Conservation (phyloP, 2,113 vertebrate species). For the Opisthocomus hoazin region DNA sequence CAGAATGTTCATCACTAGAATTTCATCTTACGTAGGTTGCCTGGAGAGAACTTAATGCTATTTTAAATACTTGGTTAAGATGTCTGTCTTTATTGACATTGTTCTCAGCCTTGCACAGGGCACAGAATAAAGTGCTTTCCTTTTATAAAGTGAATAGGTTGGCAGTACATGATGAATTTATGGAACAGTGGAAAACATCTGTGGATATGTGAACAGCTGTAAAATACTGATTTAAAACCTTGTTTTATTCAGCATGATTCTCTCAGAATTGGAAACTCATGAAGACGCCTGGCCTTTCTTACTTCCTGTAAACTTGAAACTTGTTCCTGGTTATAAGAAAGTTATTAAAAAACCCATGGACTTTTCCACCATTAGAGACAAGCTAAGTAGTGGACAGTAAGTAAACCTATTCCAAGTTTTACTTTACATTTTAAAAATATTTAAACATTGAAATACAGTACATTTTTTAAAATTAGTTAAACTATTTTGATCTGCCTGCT, state of each 20-base stretch:
- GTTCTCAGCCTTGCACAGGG: not conserved
- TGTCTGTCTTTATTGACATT: not conserved
- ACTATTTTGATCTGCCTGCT: not conserved
- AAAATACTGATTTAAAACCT: conserved; percentile 17
- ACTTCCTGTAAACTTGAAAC: conserved; percentile 96
- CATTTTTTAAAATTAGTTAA: not conserved
- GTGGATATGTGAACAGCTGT: not conserved
- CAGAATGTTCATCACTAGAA: not conserved
- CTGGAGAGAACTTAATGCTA: not conserved
- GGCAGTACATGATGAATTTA: not conserved
- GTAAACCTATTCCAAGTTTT: conserved; percentile 61
- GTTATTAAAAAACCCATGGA: conserved; percentile 99
- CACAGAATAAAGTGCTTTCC: not conserved
- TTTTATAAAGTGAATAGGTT: not conserved
- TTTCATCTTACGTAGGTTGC: not conserved
- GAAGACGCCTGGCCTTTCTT: conserved; percentile 98
- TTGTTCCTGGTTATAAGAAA: conserved; percentile 96
- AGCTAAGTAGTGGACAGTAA: conserved; percentile 90
- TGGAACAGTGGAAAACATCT: not conserved
- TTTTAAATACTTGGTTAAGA: not conserved
- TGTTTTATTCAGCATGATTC: conserved; percentile 80
- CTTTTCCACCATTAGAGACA: conserved; percentile 98
- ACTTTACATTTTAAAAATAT: not conserved
- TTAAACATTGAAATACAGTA: not conserved
- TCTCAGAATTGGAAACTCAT: conserved; percentile 95